Evolutionary conservation across 2,113 vertebrate species (phyloP), one percentile per base, ranked within the genome.

Genomic region (Jacana jacana): DNA sequence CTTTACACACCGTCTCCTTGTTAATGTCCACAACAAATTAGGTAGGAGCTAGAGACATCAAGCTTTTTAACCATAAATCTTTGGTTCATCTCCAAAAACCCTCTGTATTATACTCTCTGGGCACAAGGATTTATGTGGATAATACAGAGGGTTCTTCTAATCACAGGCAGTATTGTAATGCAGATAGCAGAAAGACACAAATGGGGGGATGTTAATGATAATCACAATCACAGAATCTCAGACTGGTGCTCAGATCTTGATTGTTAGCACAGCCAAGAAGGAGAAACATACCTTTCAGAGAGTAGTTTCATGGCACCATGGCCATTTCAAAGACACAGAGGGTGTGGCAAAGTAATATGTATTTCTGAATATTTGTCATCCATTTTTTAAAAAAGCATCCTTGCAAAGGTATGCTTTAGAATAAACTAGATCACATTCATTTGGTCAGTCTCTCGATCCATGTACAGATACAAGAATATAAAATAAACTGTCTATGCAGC

Each of bases 91-190:
- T 93, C 65, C 39, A 82, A 44, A 69, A 83, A 69, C 14, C 2
- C 0, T 39, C 33, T 65, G 23, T 78, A 22, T 12, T 79, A 13
- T 52, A 37, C 23, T 82, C 65, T 23, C 33, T 52, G 1, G 2
- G 88, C 39, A 49, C n/a, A 64, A 79, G 23, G 48, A 84, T 84
- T 91, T 75, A 11, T 63, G 40, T 58, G 42, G 25, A 39, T 89
- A 64, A n/a, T n/a, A n/a, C n/a, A n/a, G n/a, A n/a, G n/a, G n/a
- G n/a, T n/a, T n/a, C n/a, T n/a, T n/a, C n/a, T n/a, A 94, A 97
- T 91, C 95, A 94, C 40, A 48, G 66, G 33, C 57, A 66, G n/a
- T 57, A 95, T 77, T 95, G 54, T 93, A 66, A 90, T 92, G 80
- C 42, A 91, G 83, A 94, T 84, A 60, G 42, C 13, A 88, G 46